A percentile compares a stretch with the other conserved stretches of the same genome.
phyloP scores from a whole-genome alignment of 2,888 invertebrate genomes.

The Nudaria mundana region DNA sequence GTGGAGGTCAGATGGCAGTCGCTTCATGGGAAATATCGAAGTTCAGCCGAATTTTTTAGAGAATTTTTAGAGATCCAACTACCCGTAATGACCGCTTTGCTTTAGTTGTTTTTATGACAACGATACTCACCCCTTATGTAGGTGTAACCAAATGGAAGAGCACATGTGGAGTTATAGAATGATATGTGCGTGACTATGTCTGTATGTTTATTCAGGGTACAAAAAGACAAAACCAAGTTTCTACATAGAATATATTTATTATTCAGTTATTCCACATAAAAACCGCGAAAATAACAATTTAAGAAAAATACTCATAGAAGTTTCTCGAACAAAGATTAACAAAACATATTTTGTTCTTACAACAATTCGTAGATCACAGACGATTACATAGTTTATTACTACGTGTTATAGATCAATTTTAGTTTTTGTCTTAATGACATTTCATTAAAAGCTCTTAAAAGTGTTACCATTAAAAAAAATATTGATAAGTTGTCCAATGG shows the following conservation, averaged over 20 bases:
- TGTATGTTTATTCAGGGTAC: no score
- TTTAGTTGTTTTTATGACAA: no score
- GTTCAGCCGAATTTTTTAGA: no score
- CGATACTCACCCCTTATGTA: no score
- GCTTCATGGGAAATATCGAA: no score
- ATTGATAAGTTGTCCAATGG: no score
- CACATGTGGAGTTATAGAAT: no score
- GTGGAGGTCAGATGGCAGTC: no score
- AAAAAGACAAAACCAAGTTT: background rate
- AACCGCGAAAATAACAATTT: conserved; percentile 3
- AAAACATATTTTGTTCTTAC: conserved; percentile 16
- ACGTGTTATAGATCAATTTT: conserved; percentile 19
- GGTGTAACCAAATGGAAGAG: no score
- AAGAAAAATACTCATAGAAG: conserved; percentile 12
- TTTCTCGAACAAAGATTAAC: conserved; percentile 22
- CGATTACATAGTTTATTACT: conserved; percentile 28
- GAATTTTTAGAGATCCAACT: no score
- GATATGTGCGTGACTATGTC: no score
- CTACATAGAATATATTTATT: background rate
- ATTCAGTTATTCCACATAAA: background rate
- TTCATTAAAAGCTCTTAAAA: background rate
- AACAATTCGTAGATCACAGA: conserved; percentile 34
- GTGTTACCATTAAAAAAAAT: conserved; percentile 1
- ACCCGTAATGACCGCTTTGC: no score
- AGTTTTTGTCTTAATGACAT: conserved; percentile 14